A percentile compares a stretch with the other conserved stretches of the same genome.
Evolutionary conservation across 1,140 invertebrate genomes (phyloP).

Genomic region (Gryon sp.): DNA sequence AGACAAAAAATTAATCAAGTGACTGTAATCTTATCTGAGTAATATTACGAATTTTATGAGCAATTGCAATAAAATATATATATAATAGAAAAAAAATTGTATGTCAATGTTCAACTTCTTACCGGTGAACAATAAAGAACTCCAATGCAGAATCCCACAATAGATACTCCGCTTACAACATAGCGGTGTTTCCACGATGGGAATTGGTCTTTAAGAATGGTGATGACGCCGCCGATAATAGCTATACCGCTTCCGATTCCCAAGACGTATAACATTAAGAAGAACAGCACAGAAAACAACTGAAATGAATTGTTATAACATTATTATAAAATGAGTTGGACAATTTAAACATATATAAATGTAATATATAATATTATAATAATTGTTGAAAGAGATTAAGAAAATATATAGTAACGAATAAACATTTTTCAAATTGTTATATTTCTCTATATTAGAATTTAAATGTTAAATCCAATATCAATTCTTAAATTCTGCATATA

Average conservation of each 20-base stretch:
- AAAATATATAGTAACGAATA: too few species aligned
- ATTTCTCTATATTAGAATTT: too few species aligned
- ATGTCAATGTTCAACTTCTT: slow-evolving; percentile 69
- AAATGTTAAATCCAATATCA: too few species aligned
- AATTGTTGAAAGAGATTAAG: too few species aligned
- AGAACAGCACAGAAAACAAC: slow-evolving; percentile 93
- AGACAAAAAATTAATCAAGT: not conserved
- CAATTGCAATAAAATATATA: slow-evolving; percentile 5
- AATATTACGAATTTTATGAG: slow-evolving; percentile 5
- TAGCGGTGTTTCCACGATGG: slow-evolving; percentile 82
- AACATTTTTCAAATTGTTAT: slow-evolving; percentile 2
- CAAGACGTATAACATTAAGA: slow-evolving; percentile 91
- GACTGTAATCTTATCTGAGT: slow-evolving; percentile 9
- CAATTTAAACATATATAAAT: too few species aligned
- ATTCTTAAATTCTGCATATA: not conserved
- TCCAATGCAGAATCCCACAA: slow-evolving; percentile 84
- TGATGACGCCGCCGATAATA: slow-evolving; percentile 84
- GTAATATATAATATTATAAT: too few species aligned
- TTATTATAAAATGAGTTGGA: too few species aligned
- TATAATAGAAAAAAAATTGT: slow-evolving; percentile 26
- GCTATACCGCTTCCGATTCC: slow-evolving; percentile 89
- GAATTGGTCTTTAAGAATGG: slow-evolving; percentile 87
- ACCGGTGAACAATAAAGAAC: slow-evolving; percentile 89
- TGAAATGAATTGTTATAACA: too few species aligned
- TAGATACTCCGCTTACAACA: slow-evolving; percentile 82